Evolutionary conservation across 2,888 invertebrate genomes (phyloP), one percentile per base, ranked within the genome.

Genomic region (Aphodius granarius): DNA sequence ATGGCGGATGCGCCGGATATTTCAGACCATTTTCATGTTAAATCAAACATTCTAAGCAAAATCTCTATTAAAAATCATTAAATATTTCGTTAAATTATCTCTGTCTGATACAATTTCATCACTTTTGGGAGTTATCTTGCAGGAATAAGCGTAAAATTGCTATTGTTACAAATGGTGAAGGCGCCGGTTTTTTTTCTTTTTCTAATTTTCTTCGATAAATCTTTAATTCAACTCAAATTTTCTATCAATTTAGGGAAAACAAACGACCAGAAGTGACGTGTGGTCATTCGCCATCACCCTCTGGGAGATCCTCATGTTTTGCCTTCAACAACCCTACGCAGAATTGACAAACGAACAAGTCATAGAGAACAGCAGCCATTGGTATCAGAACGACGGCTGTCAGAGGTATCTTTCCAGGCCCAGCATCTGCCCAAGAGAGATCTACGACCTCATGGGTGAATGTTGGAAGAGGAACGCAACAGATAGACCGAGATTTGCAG

Each of bases 271-370:
- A 83, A 94, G 95, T 80, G 97, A 97, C 86, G 95, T 96, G 0
- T 97, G 97, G 96, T 93, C 96, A 0, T 97, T 96, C 85, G 97
- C 95, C 5, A 94, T 96, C 22, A 95, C 96, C 0, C 89, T 96
- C 65, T 97, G 97, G 97, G 97, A 97, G 86, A 91, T 97, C 21
- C 89, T 97, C 78, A 94, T 93, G 77, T 91, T 92, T 82, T 95
- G 96, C 86, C 89, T 91, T 74, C 92, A 94, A 77, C 92, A 93
- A 82, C 97, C 97, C 0, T 95, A 92, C 83, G 93, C 94, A 17
- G 93, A 95, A 81, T 90, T 96, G 86, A 93, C 92, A 74, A 94
- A 95, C 83, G 94, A 95, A 82, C 94, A 96, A 88, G 95, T 97
- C 78, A 90, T 94, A 74, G 93, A 84, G 83, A 89, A 84, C 84